Evolutionary conservation across 2,888 invertebrate genomes (phyloP).

Genomic region (Drosophila prolongata): DNA sequence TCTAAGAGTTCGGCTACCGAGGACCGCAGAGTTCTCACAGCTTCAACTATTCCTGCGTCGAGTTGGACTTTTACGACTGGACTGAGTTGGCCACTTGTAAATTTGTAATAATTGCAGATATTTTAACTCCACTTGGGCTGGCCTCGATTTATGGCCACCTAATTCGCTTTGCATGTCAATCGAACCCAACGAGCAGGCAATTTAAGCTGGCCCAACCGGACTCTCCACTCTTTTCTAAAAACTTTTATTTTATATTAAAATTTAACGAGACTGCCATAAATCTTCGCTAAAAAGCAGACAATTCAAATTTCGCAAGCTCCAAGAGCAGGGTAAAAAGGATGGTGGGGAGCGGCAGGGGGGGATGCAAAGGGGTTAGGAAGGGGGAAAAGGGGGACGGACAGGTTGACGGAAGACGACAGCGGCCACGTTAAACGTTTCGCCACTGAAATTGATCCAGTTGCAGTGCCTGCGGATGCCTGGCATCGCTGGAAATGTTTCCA

Average conservation of each 20-base stretch:
- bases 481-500: constrained; percentile 78
- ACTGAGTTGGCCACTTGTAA: constrained; percentile 43
- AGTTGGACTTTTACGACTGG: constrained; percentile 22
- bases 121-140: constrained; percentile 40
- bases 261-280: constrained; percentile 83
- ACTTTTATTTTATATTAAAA: constrained; percentile 83
- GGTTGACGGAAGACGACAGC: constrained; percentile 59
- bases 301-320: constrained; percentile 80
- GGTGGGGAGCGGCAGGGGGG: background rate
- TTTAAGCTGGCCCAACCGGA: constrained; percentile 6
- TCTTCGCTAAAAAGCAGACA: constrained; percentile 83
- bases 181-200: constrained; percentile 24
- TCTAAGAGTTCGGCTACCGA: constrained; percentile 6
- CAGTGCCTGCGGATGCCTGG: constrained; percentile 63
- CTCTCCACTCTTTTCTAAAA: constrained; percentile 54
- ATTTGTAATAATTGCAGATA: constrained; percentile 53
- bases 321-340: background rate
- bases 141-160: constrained; percentile 62
- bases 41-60: background rate
- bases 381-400: constrained; percentile 15
- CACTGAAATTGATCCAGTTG: constrained; percentile 83
- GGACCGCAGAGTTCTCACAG: constrained; percentile 15
- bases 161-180: constrained; percentile 79
- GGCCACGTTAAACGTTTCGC: constrained; percentile 55
- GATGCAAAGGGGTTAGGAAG: background rate